These are phyloP conservation scores for Centropus bengalensis DNA, from an alignment of 2,113 vertebrate genomes.

Conservation along the genomic window DNA sequence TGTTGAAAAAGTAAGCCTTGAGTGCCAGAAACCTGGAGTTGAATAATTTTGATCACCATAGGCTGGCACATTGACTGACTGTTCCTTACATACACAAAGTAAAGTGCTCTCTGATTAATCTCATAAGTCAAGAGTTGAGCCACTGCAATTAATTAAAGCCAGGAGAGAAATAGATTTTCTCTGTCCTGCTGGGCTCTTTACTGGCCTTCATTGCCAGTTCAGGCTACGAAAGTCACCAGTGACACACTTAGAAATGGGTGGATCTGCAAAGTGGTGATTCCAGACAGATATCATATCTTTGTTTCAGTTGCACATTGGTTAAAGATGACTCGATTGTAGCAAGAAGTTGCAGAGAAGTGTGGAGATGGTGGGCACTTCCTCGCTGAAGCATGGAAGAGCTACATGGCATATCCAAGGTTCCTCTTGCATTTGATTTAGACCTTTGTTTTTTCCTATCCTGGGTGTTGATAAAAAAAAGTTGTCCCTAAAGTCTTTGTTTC, in stretches of 20 bases:
- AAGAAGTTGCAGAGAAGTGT: background rate
- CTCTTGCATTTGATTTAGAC: rapidly evolving
- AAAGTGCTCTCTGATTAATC: background rate
- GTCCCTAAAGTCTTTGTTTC: background rate
- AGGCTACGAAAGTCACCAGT: background rate
- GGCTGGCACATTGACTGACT: background rate
- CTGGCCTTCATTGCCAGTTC: background rate
- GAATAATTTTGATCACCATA: background rate
- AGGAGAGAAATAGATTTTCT: background rate
- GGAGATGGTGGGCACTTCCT: background rate
- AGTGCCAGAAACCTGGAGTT: background rate
- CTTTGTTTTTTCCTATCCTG: background rate
- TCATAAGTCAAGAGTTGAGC: background rate
- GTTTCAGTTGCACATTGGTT: background rate
- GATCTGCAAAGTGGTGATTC: background rate
- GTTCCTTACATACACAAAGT: background rate
- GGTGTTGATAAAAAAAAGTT: too few relatives aligned
- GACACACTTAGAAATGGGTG: background rate
- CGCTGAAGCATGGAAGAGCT: background rate
- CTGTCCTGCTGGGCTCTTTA: background rate
- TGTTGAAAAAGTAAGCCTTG: background rate
- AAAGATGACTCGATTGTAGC: background rate
- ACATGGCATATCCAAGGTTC: background rate
- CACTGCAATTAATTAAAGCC: background rate
- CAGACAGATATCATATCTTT: background rate